These are phyloP conservation scores for Melitaea athalia DNA, from an alignment of 2,888 invertebrate genomes.

Conservation along the genomic window DNA sequence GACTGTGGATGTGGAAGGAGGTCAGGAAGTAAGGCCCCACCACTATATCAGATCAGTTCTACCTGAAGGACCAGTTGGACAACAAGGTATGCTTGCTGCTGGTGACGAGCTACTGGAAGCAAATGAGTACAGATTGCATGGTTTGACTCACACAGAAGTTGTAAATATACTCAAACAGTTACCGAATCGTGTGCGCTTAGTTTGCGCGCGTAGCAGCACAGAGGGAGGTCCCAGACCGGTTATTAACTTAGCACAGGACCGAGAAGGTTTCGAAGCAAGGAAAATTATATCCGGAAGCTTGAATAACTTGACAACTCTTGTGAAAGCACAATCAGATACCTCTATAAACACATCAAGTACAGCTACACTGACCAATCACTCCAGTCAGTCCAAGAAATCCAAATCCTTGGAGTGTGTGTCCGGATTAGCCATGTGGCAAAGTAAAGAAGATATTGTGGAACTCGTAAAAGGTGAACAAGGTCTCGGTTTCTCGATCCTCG, in stretches of 20 bases:
- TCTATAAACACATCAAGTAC: slow-evolving; percentile 94
- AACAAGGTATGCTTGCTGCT: slow-evolving; percentile 93
- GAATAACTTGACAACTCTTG: slow-evolving; percentile 90
- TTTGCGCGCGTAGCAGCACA: slow-evolving; percentile 90
- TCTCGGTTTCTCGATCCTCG: slow-evolving; percentile 98
- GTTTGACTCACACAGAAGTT: slow-evolving; percentile 97
- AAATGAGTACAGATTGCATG: slow-evolving; percentile 94
- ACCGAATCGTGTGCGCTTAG: slow-evolving; percentile 94
- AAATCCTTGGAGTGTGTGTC: slow-evolving; percentile 97
- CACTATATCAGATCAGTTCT: slow-evolving; percentile 98
- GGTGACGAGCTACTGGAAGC: slow-evolving; percentile 99
- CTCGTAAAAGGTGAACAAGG: slow-evolving; percentile 97
- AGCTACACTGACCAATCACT: slow-evolving; percentile 88
- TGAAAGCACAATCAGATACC: slow-evolving; percentile 97
- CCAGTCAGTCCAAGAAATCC: slow-evolving; percentile 88
- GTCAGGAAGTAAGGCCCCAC: slow-evolving; percentile 98
- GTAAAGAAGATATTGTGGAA: slow-evolving; percentile 95
- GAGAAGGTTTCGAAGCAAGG: slow-evolving; percentile 90
- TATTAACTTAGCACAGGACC: slow-evolving; percentile 89
- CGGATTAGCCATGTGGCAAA: slow-evolving; percentile 98
- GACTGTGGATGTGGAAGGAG: slow-evolving; percentile 98
- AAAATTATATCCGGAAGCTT: slow-evolving; percentile 93
- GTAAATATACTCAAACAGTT: slow-evolving; percentile 96
- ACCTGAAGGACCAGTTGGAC: slow-evolving; percentile 97
- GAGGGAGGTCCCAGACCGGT: slow-evolving; percentile 86